These are phyloP conservation scores for Ophraella communa DNA, from an alignment of 2,888 invertebrate genomes.

Conservation along the genomic window DNA sequence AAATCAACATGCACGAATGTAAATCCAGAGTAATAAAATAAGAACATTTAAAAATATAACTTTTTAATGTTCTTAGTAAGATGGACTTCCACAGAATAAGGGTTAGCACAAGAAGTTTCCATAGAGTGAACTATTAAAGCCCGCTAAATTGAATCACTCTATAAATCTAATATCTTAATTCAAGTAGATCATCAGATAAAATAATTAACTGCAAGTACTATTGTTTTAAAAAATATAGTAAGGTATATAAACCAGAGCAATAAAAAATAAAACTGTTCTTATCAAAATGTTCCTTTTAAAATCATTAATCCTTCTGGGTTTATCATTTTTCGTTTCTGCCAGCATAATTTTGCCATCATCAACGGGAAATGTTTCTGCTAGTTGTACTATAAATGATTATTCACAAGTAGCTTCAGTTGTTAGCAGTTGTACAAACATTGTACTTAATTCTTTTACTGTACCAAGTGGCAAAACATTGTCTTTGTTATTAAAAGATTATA, in stretches of 20 bases:
- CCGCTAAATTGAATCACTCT: too few species aligned
- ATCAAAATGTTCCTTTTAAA: neutral
- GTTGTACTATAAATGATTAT: slow-evolving; percentile 13
- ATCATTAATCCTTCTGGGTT: neutral
- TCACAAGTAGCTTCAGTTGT: slow-evolving; percentile 13
- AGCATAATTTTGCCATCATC: neutral
- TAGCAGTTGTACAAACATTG: slow-evolving; percentile 19
- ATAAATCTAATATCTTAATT: too few species aligned
- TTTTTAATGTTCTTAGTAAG: too few species aligned
- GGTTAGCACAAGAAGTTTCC: too few species aligned
- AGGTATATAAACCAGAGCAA: too few species aligned
- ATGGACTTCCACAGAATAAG: too few species aligned
- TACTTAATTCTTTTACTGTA: slow-evolving; percentile 17
- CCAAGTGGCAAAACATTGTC: slow-evolving; percentile 18
- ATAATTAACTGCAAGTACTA: neutral
- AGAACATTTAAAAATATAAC: too few species aligned
- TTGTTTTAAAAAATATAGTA: too few species aligned
- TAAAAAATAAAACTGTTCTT: neutral
- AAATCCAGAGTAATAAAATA: too few species aligned
- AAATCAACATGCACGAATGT: too few species aligned
- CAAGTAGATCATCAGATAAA: too few species aligned
- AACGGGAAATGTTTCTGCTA: neutral
- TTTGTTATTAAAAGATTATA: slow-evolving; percentile 19
- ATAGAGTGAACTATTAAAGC: too few species aligned
- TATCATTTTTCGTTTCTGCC: neutral